phyloP scores from a whole-genome alignment of 2,888 invertebrate species.

The Patella caerulea region DNA sequence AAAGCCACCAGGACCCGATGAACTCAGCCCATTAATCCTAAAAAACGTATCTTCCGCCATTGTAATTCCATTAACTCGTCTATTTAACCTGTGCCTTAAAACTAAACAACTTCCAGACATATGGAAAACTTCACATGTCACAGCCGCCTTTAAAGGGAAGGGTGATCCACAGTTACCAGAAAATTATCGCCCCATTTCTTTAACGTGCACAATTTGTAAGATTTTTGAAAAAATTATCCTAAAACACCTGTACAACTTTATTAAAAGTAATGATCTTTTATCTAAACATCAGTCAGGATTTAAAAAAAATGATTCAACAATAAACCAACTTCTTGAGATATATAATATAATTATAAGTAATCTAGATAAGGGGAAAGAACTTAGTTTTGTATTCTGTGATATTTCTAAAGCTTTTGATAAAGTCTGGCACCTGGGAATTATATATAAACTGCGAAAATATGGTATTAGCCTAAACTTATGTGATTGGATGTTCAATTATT shows the following conservation, averaged over 20 bases:
- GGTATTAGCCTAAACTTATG: conserved; percentile 11
- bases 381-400: conserved; percentile 15
- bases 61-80: not conserved
- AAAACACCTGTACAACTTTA: not conserved
- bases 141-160: not conserved
- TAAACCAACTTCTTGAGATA: too few relatives aligned
- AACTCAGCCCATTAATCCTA: not conserved
- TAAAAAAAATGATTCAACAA: not conserved
- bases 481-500: not conserved
- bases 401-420: conserved; percentile 21
- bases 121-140: not conserved
- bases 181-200: not conserved
- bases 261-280: not conserved
- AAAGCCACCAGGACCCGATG: not conserved
- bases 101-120: not conserved
- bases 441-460: conserved; percentile 11
- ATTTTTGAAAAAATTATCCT: not conserved
- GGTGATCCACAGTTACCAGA: not conserved
- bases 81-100: not conserved
- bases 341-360: too few relatives aligned
- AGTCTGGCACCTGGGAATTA: conserved; percentile 10
- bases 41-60: not conserved
- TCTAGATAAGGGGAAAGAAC: not conserved
- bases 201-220: not conserved
- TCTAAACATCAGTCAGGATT: not conserved